These are phyloP conservation scores for Brachyptera risi DNA, from an alignment of 2,888 invertebrate genomes.

Conservation along the genomic window DNA sequence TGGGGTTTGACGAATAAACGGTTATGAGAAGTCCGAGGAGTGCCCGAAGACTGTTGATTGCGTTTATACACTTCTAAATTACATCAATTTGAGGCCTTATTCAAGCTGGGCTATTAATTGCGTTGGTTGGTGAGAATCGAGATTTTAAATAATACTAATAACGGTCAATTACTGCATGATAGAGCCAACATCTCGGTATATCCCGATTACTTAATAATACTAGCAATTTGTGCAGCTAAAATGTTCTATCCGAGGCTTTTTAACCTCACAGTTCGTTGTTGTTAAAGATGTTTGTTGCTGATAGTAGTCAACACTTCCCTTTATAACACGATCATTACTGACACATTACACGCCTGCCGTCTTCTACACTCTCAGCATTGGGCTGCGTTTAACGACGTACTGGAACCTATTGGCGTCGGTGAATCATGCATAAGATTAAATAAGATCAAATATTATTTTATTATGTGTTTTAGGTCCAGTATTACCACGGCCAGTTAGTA, in stretches of 20 bases:
- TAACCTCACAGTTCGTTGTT: too few relatives aligned
- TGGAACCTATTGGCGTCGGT: too few relatives aligned
- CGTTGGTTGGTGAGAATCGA: constrained; percentile 17
- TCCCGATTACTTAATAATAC: constrained; percentile 28
- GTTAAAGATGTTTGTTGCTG: too few relatives aligned
- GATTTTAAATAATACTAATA: constrained; percentile 17
- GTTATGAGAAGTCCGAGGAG: constrained; percentile 8
- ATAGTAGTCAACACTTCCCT: too few relatives aligned
- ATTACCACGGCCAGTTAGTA: too few relatives aligned
- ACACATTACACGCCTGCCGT: too few relatives aligned
- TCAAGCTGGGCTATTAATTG: constrained; percentile 24
- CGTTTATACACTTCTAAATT: constrained; percentile 27
- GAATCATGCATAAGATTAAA: too few relatives aligned
- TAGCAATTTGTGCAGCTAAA: constrained; percentile 28
- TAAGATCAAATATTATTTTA: too few relatives aligned
- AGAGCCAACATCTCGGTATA: constrained; percentile 11
- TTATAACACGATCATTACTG: too few relatives aligned
- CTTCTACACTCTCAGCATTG: too few relatives aligned
- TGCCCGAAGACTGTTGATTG: constrained; percentile 26
- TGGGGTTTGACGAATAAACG: neutral
- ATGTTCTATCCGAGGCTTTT: constrained; percentile 30
- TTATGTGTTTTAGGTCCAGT: too few relatives aligned
- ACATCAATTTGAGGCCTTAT: constrained; percentile 27
- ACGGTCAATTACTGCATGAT: constrained; percentile 21
- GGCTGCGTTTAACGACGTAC: too few relatives aligned